Evolutionary conservation across 2,797 vertebrate genomes (phyloP).

Genomic region (Melanotaenia pygmaea): DNA sequence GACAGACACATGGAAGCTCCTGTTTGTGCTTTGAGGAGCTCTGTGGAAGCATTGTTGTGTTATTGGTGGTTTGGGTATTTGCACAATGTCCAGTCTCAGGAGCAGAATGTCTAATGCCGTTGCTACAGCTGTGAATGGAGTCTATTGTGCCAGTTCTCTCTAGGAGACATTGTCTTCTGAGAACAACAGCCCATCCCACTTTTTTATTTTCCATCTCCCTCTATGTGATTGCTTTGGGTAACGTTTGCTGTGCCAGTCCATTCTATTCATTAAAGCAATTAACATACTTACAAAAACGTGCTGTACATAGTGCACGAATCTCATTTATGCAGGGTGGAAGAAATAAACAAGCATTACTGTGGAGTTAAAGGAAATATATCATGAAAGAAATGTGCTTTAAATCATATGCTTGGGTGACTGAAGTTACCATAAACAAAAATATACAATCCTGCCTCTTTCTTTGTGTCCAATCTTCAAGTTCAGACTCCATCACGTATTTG

Average conservation of each 20-base stretch:
- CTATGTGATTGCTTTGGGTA: conserved; percentile 11
- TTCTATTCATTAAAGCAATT: conserved; percentile 7
- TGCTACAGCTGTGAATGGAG: conserved; percentile 64
- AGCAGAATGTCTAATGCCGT: conserved; percentile 63
- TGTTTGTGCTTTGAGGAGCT: conserved; percentile 17
- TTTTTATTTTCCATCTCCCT: conserved; percentile 8
- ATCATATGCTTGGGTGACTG: neutral
- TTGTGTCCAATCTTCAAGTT: neutral
- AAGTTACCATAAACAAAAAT: neutral
- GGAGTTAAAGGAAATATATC: neutral
- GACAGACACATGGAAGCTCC: neutral
- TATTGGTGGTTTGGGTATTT: conserved; percentile 46
- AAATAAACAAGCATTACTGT: neutral
- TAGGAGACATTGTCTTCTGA: conserved; percentile 64
- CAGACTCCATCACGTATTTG: too few species aligned
- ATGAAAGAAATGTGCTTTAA: neutral
- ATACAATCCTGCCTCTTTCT: neutral
- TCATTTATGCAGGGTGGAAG: neutral
- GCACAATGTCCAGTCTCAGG: conserved; percentile 55
- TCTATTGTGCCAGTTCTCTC: conserved; percentile 60
- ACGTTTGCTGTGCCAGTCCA: conserved; percentile 25
- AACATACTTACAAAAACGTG: neutral
- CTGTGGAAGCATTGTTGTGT: conserved; percentile 28
- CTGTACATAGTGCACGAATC: conserved; percentile 1
- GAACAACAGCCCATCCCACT: conserved; percentile 52